A percentile compares a stretch with the other conserved stretches of the same genome.
These are phyloP conservation scores for Ichneumoninae sp. DNA, from an alignment of 2,888 invertebrate species.

Conservation along the genomic window DNA sequence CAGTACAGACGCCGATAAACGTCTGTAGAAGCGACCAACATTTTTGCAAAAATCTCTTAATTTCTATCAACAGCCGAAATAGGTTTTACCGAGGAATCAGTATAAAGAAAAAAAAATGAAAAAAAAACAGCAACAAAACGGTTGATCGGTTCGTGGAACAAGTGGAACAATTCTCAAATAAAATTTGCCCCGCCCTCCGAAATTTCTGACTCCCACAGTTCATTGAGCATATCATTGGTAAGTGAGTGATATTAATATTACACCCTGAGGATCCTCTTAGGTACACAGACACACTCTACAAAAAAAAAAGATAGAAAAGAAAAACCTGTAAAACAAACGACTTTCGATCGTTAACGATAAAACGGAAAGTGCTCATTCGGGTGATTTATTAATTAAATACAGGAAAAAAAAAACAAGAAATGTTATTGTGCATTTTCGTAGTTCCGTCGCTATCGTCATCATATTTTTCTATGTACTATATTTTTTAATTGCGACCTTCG, in stretches of 20 bases:
- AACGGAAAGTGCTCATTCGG: constrained; percentile 59
- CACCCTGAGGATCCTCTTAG: constrained; percentile 69
- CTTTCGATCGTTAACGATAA: constrained; percentile 42
- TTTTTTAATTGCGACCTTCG: constrained; percentile 63
- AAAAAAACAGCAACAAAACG: constrained; percentile 48
- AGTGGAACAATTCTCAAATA: constrained; percentile 29
- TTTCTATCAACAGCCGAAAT: constrained; percentile 10
- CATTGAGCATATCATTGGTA: constrained; percentile 79
- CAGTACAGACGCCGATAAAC: constrained; percentile 1
- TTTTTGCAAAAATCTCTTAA: constrained; percentile 38
- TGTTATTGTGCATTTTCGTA: constrained; percentile 59
- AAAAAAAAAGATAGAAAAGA: constrained; percentile 44
- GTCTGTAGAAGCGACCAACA: constrained; percentile 23
- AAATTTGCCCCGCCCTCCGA: constrained; percentile 37
- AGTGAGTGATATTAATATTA: constrained; percentile 77
- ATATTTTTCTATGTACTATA: constrained; percentile 72
- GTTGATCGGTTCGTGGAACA: constrained; percentile 62
- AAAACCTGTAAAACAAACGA: constrained; percentile 41
- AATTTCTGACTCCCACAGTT: constrained; percentile 70
- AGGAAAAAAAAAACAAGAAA: constrained; percentile 18
- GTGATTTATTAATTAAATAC: constrained; percentile 34
- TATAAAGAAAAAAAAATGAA: constrained; percentile 37
- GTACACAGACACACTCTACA: constrained; percentile 58
- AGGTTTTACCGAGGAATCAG: constrained; percentile 31
- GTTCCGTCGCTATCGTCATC: constrained; percentile 65